Percentiles rank a stretch among this genome's conserved stretches.
phyloP scores from a whole-genome alignment of 2,797 vertebrate species.

The Anas acuta region DNA sequence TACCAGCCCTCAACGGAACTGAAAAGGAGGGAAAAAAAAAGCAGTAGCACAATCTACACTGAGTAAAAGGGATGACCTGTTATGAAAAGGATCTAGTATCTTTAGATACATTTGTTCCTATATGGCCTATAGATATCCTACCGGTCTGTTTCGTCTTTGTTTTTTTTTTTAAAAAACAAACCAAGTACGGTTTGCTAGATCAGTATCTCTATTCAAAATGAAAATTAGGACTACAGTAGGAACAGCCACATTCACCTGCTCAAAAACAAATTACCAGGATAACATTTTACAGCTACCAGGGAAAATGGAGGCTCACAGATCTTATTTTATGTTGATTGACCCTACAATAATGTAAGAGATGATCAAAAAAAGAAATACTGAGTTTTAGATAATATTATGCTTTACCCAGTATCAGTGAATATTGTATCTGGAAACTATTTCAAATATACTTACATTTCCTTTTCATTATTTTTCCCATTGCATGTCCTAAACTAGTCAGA shows the following conservation, averaged over 20 bases:
- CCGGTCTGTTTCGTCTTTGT: neutral
- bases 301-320: neutral
- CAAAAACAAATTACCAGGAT: neutral
- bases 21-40: neutral
- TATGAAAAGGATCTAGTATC: neutral
- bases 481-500: neutral
- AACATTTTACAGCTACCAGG: neutral
- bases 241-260: neutral
- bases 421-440: neutral
- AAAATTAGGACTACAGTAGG: slow-evolving; percentile 21
- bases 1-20: neutral
- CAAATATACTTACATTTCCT: neutral
- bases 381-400: neutral
- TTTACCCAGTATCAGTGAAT: neutral
- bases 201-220: neutral
- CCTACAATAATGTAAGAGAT: neutral
- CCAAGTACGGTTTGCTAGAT: neutral
- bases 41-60: neutral
- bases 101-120: slow-evolving; percentile 1
- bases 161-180: neutral
- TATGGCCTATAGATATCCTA: neutral
- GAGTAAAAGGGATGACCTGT: neutral
- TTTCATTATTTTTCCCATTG: neutral
- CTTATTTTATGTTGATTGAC: neutral
- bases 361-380: neutral